Evolutionary conservation across 2,888 invertebrate species (phyloP).

Genomic region (Lordiphosa andalusiaca): DNA sequence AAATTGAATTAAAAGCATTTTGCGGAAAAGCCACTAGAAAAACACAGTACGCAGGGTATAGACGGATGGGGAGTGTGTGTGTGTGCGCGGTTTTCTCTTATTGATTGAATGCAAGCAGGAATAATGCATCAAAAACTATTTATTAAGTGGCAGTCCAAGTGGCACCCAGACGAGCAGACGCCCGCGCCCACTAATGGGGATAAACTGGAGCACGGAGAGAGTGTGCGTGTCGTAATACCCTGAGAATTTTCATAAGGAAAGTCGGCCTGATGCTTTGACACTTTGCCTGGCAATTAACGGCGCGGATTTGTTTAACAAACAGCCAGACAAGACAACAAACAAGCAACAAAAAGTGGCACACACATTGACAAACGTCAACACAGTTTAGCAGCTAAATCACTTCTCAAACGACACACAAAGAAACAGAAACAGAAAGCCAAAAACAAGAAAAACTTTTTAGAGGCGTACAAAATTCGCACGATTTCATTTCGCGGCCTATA

Average conservation of each 20-base stretch:
- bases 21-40: constrained; percentile 65
- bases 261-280: constrained; percentile 35
- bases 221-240: constrained; percentile 37
- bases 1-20: constrained; percentile 75
- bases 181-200: constrained; percentile 49
- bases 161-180: constrained; percentile 58
- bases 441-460: constrained; percentile 59
- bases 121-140: constrained; percentile 68
- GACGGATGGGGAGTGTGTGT: background rate
- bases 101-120: constrained; percentile 62
- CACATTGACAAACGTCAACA: constrained; percentile 40
- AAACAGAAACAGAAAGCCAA: constrained; percentile 21
- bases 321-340: constrained; percentile 54
- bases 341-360: constrained; percentile 41
- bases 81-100: constrained; percentile 24
- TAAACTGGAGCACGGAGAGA: constrained; percentile 29
- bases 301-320: constrained; percentile 70
- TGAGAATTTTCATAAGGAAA: constrained; percentile 26
- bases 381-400: constrained; percentile 62
- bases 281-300: constrained; percentile 66
- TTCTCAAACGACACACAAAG: constrained; percentile 34
- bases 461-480: constrained; percentile 61
- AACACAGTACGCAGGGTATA: constrained; percentile 18
- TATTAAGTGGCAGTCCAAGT: constrained; percentile 59
- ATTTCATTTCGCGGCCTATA: constrained; percentile 40